These are phyloP conservation scores for Dolichopus griseipennis DNA, from an alignment of 2,888 invertebrate genomes.

Conservation along the genomic window DNA sequence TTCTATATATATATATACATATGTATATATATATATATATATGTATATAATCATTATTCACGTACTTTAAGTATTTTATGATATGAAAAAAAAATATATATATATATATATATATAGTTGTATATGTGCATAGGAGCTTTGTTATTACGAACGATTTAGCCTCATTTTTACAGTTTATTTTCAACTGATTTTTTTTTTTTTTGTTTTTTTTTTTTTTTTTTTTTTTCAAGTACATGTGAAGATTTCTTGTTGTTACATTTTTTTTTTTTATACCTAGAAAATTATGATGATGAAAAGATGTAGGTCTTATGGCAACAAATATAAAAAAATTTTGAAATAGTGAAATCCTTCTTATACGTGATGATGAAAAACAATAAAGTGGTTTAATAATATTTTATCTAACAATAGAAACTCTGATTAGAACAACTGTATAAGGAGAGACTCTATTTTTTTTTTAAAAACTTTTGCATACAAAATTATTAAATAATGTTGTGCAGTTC, in stretches of 20 bases:
- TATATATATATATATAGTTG: too few species aligned
- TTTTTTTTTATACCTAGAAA: neutral
- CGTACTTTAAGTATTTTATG: too few species aligned
- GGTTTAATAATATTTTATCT: neutral
- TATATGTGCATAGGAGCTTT: too few species aligned
- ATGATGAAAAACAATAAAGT: neutral
- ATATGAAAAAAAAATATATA: neutral
- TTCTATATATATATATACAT: too few species aligned
- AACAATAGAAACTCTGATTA: slow-evolving; percentile 6
- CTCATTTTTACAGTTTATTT: neutral
- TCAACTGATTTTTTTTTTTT: neutral
- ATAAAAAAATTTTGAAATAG: too few species aligned
- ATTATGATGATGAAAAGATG: neutral
- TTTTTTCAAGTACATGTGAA: neutral
- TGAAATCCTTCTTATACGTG: neutral
- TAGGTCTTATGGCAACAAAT: neutral
- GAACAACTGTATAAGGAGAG: neutral
- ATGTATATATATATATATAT: too few species aligned
- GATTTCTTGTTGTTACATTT: too few species aligned
- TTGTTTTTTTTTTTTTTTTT: too few species aligned
- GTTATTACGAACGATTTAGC: neutral
- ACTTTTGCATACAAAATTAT: too few species aligned
- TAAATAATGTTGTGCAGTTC: too few species aligned
- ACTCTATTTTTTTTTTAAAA: neutral
- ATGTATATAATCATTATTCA: too few species aligned